These are phyloP conservation scores for Leptopilina boulardi DNA, from an alignment of 1,140 invertebrate genomes.

Conservation along the genomic window DNA sequence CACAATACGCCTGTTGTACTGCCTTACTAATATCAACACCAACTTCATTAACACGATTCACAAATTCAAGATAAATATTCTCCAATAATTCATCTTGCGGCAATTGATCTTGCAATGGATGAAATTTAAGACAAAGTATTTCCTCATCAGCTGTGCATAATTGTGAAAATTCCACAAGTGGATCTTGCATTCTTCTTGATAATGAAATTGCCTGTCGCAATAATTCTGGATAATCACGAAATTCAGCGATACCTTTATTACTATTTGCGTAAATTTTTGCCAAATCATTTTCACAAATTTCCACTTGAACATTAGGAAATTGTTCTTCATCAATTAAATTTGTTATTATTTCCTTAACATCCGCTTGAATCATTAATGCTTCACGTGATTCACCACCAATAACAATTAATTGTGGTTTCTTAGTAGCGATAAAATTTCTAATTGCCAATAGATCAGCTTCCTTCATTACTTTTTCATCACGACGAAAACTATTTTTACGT, in stretches of 20 bases:
- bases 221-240: conserved; percentile 92
- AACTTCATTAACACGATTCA: conserved; percentile 96
- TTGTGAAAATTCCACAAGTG: conserved; percentile 96
- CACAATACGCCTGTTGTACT: conserved; percentile 90
- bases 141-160: conserved; percentile 97
- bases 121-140: conserved; percentile 94
- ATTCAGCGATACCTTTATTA: conserved; percentile 90
- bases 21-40: conserved; percentile 98
- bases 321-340: conserved; percentile 90
- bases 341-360: conserved; percentile 87
- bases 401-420: conserved; percentile 95
- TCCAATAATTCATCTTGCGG: conserved; percentile 91
- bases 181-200: conserved; percentile 95
- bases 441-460: conserved; percentile 89
- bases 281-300: conserved; percentile 95
- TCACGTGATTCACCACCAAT: conserved; percentile 94
- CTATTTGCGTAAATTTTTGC: conserved; percentile 94
- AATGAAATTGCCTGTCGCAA: conserved; percentile 94
- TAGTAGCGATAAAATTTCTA: conserved; percentile 90
- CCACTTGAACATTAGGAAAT: conserved; percentile 91
- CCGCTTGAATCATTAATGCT: conserved; percentile 89
- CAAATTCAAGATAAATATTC: conserved; percentile 93
- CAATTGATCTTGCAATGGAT: conserved; percentile 81
- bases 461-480: conserved; percentile 85
- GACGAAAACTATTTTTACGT: conserved; percentile 85